These are phyloP conservation scores for Podotricha telesiphe DNA, from an alignment of 2,888 invertebrate genomes.

Conservation along the genomic window DNA sequence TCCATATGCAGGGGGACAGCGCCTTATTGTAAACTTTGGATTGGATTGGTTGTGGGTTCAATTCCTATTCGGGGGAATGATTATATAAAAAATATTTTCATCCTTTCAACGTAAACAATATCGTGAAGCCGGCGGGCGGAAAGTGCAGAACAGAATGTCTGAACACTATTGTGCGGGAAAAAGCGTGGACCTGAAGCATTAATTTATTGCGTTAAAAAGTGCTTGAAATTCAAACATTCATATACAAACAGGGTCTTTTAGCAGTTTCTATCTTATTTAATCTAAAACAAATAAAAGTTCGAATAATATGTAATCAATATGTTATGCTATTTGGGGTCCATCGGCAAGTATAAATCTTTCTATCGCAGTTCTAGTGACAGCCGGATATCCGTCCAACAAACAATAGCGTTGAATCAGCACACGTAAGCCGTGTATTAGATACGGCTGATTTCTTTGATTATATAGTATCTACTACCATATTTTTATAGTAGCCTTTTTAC, in stretches of 20 bases:
- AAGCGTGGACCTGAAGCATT: no score
- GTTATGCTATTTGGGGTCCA: slow-evolving; percentile 1
- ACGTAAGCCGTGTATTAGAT: slow-evolving; percentile 10
- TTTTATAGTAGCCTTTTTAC: not conserved
- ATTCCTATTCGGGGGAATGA: no score
- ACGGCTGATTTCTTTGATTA: slow-evolving; percentile 6
- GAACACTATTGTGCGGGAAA: no score
- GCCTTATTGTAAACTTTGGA: no score
- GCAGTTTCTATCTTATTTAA: not conserved
- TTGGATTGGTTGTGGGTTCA: no score
- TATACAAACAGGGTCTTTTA: not conserved
- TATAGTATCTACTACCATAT: not conserved
- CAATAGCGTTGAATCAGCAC: slow-evolving; percentile 14
- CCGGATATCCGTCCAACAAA: slow-evolving; percentile 17
- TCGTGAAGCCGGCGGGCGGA: no score
- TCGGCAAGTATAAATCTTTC: slow-evolving; percentile 5
- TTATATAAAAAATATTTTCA: no score
- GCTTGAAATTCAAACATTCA: not conserved
- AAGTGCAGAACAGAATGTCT: no score
- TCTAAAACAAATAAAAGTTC: not conserved
- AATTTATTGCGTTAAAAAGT: no score
- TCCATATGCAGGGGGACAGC: no score
- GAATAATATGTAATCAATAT: not conserved
- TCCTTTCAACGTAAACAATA: no score
- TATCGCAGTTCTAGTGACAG: not conserved